Base-by-base conservation (phyloP, 2,888 invertebrate species). In the Limnephilus lunatus region DNA sequence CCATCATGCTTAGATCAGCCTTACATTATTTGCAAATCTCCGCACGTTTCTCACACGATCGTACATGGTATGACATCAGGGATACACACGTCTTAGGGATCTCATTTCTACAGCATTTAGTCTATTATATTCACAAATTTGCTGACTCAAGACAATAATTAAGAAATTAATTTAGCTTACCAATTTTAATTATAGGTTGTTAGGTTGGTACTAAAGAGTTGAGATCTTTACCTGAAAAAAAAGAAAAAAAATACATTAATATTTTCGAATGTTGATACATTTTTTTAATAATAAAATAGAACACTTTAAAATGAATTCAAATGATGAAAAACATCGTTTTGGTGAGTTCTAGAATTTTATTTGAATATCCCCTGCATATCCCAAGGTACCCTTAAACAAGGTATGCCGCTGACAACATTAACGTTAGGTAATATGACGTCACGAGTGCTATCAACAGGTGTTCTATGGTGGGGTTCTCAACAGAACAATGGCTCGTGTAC, bases 391-490 rank as follows among this genome's bases (percentile, higher is more conserved):
- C 30, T 30, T 12, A 30, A 44, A 25, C 35, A 12, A 80, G 88
- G 88, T 89, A 35, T 80, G 81, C 88, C 12, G 5, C 81, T 80
- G 88, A 89, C 80, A 87, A 53, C 87, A 80, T 89, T 80, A 89
- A 31, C n/a, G 32, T 81, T 53, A 53, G 31, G 83, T 80, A 32
- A n/a, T 39, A 32, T 89, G 88, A 89, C 88, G 88, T 89, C 88
- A 89, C 81, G 88, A 53, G 88, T 81, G 35, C n/a, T n/a, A 81
- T 89, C 88, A 90, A 90, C 90, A 90, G 82, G 82, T 90, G 90
- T 81, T 39, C 25, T 90, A 48, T 53, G 48, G 82, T 44, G 82
- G n/a, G 81, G 81, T 82, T 81, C 19, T 19, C 82, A 44, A 12
- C n/a, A 80, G 88, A 89, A 89, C 88, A 89, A 89, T 35, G 30